Conservation (phyloP, 2,113 vertebrate species). For the Indicator indicator region DNA sequence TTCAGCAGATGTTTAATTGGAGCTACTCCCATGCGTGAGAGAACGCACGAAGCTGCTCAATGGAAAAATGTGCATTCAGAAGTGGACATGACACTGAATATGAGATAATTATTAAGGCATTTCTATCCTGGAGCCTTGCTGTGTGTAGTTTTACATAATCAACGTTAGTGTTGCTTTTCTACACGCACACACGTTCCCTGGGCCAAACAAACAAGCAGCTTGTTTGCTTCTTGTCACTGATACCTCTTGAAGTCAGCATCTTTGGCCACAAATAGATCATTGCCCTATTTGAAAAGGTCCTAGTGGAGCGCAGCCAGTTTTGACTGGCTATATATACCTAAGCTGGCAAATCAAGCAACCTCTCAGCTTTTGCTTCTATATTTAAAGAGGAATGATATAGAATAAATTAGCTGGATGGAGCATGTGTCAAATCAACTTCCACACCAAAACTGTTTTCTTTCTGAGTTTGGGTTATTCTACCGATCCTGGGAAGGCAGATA, state of each 20-base stretch:
- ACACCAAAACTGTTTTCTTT: background rate
- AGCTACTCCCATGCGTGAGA: conserved; percentile 67
- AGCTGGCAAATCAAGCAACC: background rate
- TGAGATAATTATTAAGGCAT: conserved; percentile 67
- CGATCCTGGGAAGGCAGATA: fast-evolving
- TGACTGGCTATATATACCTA: conserved; percentile 35
- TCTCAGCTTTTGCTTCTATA: background rate
- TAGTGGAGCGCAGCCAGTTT: background rate
- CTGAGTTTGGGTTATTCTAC: background rate
- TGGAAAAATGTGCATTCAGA: conserved; percentile 54
- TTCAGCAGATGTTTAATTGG: conserved; percentile 60
- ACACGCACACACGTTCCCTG: background rate
- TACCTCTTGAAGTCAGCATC: background rate
- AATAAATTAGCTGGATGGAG: background rate
- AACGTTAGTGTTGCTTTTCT: background rate
- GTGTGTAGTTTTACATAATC: background rate
- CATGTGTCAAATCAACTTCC: background rate
- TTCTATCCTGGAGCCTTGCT: conserved; percentile 44
- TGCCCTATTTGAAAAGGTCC: conserved; percentile 56
- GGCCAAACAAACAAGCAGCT: background rate
- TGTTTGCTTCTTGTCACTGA: conserved; percentile 56
- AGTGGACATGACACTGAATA: conserved; percentile 62
- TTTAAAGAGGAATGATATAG: background rate
- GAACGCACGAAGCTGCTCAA: conserved; percentile 37
- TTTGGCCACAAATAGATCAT: conserved; percentile 53